A percentile compares a stretch with the other conserved stretches of the same genome.
Evolutionary conservation across 2,797 vertebrate genomes (phyloP).

Genomic region (Staurois parvus): DNA sequence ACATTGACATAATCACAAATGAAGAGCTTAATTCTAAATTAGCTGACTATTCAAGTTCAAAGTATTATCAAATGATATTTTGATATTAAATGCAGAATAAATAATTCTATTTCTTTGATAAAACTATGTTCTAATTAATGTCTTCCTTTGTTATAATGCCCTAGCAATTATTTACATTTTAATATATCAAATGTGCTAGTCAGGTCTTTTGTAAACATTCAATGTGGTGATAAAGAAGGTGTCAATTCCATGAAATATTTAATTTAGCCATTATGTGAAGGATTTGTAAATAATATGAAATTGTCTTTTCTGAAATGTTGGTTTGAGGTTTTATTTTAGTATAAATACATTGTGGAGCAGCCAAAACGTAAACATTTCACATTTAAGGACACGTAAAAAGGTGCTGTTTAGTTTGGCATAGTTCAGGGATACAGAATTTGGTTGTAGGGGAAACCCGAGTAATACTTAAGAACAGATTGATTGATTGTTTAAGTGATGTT

Average conservation of each 20-base stretch:
- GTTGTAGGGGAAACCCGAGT: background rate
- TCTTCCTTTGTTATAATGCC: background rate
- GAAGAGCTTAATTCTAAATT: no score
- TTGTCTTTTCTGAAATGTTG: background rate
- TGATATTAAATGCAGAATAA: background rate
- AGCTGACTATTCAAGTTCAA: no score
- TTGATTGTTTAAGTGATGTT: background rate
- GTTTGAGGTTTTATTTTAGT: background rate
- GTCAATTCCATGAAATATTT: background rate
- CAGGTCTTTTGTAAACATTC: background rate
- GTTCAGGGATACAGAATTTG: background rate
- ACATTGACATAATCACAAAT: no score
- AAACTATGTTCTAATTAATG: background rate
- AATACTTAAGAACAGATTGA: background rate
- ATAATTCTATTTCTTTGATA: background rate
- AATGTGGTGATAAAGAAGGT: background rate
- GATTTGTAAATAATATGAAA: no score
- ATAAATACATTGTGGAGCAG: background rate
- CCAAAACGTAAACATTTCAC: background rate
- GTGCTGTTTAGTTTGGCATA: background rate
- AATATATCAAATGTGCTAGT: background rate
- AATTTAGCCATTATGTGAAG: background rate
- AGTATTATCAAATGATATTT: background rate
- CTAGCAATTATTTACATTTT: background rate
- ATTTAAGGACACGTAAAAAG: background rate